These are phyloP conservation scores for Cyphomyrus plagiostoma DNA, from an alignment of 2,113 vertebrate genomes.

Conservation along the genomic window DNA sequence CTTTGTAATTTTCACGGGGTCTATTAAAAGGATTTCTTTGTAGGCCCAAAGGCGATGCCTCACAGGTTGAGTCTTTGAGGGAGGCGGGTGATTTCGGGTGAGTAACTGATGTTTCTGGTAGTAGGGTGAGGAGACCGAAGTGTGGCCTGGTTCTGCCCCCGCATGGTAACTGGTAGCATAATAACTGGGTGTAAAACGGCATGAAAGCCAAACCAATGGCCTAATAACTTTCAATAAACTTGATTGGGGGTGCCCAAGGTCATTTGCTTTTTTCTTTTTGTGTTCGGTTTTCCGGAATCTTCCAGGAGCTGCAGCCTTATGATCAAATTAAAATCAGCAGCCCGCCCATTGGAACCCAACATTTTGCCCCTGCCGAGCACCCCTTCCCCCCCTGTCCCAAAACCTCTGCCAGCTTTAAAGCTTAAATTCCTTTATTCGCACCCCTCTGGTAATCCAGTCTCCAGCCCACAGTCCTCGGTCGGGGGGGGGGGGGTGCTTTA, in stretches of 20 bases:
- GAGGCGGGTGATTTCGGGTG: neutral
- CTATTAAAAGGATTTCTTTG: neutral
- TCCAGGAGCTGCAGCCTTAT: neutral
- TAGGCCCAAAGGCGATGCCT: neutral
- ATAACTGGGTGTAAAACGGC: neutral
- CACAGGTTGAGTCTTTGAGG: neutral
- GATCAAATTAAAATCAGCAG: constrained; percentile 4
- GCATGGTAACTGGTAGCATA: neutral
- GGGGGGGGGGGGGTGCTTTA: constrained; percentile 48
- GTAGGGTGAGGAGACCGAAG: neutral
- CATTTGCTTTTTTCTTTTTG: neutral
- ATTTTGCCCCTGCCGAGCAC: neutral
- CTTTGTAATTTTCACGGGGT: neutral
- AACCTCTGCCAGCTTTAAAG: constrained; percentile 40
- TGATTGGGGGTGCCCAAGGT: neutral
- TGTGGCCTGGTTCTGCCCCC: neutral
- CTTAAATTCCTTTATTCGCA: constrained; percentile 61
- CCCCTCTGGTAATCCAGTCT: constrained; percentile 54
- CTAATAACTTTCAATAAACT: neutral
- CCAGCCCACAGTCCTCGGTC: constrained; percentile 38
- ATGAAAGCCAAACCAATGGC: neutral
- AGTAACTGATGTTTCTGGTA: neutral
- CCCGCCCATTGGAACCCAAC: neutral
- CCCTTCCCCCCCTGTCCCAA: constrained; percentile 22
- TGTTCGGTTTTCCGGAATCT: neutral